Conservation (phyloP, 2,888 invertebrate species). For the Lasioglossum oenotherae region DNA sequence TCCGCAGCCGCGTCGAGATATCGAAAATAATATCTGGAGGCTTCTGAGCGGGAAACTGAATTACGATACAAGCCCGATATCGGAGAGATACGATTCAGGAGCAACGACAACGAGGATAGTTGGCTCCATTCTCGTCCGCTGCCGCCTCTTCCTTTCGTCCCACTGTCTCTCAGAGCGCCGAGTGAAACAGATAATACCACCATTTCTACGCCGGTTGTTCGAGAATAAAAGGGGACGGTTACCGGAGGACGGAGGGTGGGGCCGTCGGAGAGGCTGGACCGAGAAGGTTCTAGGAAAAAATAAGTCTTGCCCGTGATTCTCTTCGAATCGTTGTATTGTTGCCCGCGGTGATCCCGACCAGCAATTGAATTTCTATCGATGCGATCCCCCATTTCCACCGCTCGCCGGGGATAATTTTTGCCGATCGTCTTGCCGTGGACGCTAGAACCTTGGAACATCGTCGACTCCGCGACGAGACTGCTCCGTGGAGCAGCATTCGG, state of each 20-base stretch:
- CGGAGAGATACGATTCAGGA: conserved; percentile 64
- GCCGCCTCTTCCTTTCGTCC: conserved; percentile 13
- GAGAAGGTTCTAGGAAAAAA: conserved; percentile 34
- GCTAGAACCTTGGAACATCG: background rate
- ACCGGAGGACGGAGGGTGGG: background rate
- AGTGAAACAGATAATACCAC: conserved; percentile 75
- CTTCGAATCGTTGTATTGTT: conserved; percentile 43
- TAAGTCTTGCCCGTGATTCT: conserved; percentile 59
- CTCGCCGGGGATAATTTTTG: conserved; percentile 4
- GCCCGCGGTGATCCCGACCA: conserved; percentile 43
- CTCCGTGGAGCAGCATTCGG: background rate
- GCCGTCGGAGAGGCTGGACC: background rate
- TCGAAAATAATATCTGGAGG: conserved; percentile 76
- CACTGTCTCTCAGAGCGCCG: conserved; percentile 12
- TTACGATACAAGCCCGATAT: conserved; percentile 70
- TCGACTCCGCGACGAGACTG: background rate
- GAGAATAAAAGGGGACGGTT: conserved; percentile 49
- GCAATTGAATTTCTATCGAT: conserved; percentile 61
- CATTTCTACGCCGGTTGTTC: conserved; percentile 68
- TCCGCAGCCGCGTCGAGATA: conserved; percentile 60
- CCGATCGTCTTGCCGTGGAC: background rate
- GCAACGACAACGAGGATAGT: conserved; percentile 51
- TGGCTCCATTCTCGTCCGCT: background rate
- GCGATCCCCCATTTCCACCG: background rate
- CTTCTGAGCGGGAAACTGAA: conserved; percentile 70